Evolutionary conservation across 2,888 invertebrate genomes (phyloP), one percentile per base, ranked within the genome.

Genomic region (Drosophila parthenogenetica): DNA sequence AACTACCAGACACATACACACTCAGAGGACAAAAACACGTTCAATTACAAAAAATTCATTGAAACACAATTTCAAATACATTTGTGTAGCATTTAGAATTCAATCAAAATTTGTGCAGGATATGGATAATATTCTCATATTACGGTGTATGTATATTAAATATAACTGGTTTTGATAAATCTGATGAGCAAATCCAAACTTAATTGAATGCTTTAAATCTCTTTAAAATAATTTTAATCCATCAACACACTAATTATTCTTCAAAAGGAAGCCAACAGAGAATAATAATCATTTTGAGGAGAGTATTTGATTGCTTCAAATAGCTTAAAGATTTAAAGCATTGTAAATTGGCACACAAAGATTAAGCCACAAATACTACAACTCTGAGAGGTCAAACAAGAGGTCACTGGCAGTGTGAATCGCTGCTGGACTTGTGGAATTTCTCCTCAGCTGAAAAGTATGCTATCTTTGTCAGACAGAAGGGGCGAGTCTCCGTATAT

Each of bases 401-500:
- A 53, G 59, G 53, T 45, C 65, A 65, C 17, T 59, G 65, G 35
- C 51, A 58, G 40, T 25, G 19, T 5, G 45, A 71, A 55, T 37
- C 35, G 39, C 42, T 62, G 64, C 11, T 10, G 8, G 3, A 14
- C 1, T 29, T 29, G 29, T 29, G 29, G 29, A 29, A 19, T 19
- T 46, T 3, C 7, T 13, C 13, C 17, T 10, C n/a, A 32, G 55
- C 48, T 55, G 22, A 19, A 32, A 22, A 42, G 32, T 43, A 10
- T 63, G 59, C 48, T 19, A 49, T 70, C 53, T 81, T 79, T 73
- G 73, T 73, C 65, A 78, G 67, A 54, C 43, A 50, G 46, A 51
- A 55, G 59, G 62, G 60, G 58, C 25, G 55, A 62, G 66, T 59
- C 50, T 61, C 77, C 67, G 78, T 76, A 78, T 76, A 83, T 80